Conservation (phyloP, 2,888 invertebrate species). For the Dynastes grantii region DNA sequence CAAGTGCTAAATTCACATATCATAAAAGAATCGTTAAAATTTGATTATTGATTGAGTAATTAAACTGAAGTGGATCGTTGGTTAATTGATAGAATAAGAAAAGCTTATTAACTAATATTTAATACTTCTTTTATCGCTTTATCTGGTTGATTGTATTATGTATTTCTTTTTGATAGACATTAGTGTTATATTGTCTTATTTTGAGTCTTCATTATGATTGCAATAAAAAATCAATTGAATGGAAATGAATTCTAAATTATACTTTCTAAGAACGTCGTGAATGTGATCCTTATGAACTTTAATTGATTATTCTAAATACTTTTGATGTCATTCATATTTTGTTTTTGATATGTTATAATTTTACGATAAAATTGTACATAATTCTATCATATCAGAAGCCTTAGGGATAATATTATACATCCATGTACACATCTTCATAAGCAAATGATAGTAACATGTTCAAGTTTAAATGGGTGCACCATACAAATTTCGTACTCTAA, state of each 20-base stretch:
- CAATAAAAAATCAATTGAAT: slow-evolving; percentile 39
- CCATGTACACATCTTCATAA: too few relatives aligned
- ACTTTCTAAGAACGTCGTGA: slow-evolving; percentile 29
- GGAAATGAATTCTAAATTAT: slow-evolving; percentile 30
- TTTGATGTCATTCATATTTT: too few relatives aligned
- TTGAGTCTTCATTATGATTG: slow-evolving; percentile 11
- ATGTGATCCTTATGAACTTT: slow-evolving; percentile 15
- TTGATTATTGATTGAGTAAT: too few relatives aligned
- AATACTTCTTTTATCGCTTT: neutral
- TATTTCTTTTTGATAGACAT: neutral
- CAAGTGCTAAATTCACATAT: too few relatives aligned
- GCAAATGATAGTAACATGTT: neutral
- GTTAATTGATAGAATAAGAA: too few relatives aligned
- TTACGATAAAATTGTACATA: neutral
- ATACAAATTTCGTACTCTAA: slow-evolving; percentile 8
- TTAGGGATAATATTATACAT: neutral
- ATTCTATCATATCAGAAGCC: neutral
- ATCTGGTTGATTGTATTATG: neutral
- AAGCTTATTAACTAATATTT: neutral
- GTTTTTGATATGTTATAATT: neutral
- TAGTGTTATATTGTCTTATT: slow-evolving; percentile 19
- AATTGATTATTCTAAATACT: neutral
- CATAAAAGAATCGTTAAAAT: too few relatives aligned
- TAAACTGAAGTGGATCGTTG: too few relatives aligned
- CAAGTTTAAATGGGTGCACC: neutral